Evolutionary conservation across 2,797 vertebrate genomes (phyloP).

Genomic region (Nannoperca australis): DNA sequence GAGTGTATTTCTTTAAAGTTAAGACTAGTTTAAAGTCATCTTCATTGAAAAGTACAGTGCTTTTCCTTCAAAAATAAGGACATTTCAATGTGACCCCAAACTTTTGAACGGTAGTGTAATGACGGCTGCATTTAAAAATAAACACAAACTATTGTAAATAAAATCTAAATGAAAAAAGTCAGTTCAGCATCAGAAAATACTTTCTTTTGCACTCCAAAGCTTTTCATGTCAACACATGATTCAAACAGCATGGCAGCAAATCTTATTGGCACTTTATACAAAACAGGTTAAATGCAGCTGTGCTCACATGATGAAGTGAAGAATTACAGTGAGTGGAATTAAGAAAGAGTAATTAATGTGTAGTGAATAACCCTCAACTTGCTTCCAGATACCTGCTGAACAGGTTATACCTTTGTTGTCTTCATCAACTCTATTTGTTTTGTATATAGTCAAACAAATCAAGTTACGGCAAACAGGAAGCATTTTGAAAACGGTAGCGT

Average conservation of each 20-base stretch:
- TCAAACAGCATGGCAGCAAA: neutral
- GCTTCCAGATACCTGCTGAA: slow-evolving; percentile 2
- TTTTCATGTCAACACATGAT: slow-evolving; percentile 6
- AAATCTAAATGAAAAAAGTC: neutral
- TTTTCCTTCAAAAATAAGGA: too few relatives aligned
- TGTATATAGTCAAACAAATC: neutral
- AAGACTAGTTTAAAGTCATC: too few relatives aligned
- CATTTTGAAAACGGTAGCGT: neutral
- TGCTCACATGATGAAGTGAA: neutral
- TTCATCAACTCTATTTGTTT: neutral
- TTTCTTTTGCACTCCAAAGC: neutral
- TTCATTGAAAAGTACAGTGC: too few relatives aligned
- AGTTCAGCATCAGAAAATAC: neutral
- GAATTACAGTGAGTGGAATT: neutral
- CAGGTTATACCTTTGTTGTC: neutral
- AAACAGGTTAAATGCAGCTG: neutral
- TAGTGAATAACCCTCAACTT: neutral
- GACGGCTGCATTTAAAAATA: neutral
- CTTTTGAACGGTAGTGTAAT: too few relatives aligned
- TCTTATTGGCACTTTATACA: neutral
- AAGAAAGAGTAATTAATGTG: too few relatives aligned
- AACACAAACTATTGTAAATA: neutral
- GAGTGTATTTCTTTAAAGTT: too few relatives aligned
- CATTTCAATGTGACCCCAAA: too few relatives aligned
- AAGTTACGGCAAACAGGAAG: neutral